Base-by-base conservation (phyloP, 2,888 invertebrate genomes). In the Tribolium freemani region DNA sequence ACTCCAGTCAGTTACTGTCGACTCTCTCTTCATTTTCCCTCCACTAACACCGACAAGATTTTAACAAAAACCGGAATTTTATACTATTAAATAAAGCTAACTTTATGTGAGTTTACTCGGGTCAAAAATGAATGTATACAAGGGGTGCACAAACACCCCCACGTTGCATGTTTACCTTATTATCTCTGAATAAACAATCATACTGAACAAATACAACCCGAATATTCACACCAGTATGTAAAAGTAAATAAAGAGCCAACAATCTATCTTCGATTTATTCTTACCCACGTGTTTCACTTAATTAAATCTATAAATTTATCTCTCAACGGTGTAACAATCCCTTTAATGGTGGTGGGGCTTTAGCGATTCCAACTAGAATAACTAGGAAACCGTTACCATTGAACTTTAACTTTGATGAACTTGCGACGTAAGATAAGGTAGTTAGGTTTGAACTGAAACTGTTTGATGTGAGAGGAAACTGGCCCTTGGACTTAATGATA, bases 321-420 rank as follows among this genome's bases (percentile, higher is more conserved):
- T 20, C 21, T 58, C 20, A 44, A 11, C 13, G 13, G 57, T 16
- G 44, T 31, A 5, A 44, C 61, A 50, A 61, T 61, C 50, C 50
- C 31, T n/a, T 61, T 61, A 61, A 61, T 48, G 58, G 46, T 50
- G 48, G 16, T 48, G 13, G 48, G 10, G 20, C 30, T 61, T 50
- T 50, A 61, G 26, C 48, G 31, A 61, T 11, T 48, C 30, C 48
- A 61, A 61, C 61, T 61, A 13, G 48, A 53, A 21, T 9, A 63
- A 51, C 63, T 63, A 63, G 63, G 63, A 63, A 63, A 63, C 63
- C 31, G 51, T 51, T 63, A 26, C 38, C 51, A 51, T 63, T 51
- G 63, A 63, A 63, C 63, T 63, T 63, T 63, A 63, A 63, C 63
- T 63, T 63, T 63, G 63, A 63, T 53, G 63, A 63, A 51, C 63